These are phyloP conservation scores for Scaptomyza tumidula DNA, from an alignment of 2,888 invertebrate genomes.

Conservation along the genomic window DNA sequence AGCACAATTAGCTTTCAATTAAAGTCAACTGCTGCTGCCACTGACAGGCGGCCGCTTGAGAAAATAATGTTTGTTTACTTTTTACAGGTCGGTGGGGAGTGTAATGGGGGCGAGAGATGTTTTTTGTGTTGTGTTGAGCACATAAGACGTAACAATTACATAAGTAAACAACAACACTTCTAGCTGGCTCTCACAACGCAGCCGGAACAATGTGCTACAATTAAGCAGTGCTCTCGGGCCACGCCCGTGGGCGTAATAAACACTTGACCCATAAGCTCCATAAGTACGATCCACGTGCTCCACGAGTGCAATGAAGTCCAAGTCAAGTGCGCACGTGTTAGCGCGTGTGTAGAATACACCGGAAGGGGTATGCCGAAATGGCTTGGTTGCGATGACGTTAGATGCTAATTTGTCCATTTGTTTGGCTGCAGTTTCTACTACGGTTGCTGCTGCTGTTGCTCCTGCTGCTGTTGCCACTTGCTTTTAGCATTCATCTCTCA, in stretches of 20 bases:
- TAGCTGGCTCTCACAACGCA: slow-evolving; percentile 28
- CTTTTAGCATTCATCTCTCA: slow-evolving; percentile 51
- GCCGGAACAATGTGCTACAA: slow-evolving; percentile 75
- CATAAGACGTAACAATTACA: slow-evolving; percentile 74
- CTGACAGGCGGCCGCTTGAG: slow-evolving; percentile 5
- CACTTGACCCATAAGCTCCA: slow-evolving; percentile 78
- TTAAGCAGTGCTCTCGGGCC: slow-evolving; percentile 60
- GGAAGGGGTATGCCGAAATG: not conserved
- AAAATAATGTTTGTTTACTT: slow-evolving; percentile 28
- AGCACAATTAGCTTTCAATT: slow-evolving; percentile 60
- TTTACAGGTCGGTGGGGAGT: not conserved
- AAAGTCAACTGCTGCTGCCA: slow-evolving; percentile 27
- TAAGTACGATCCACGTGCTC: slow-evolving; percentile 68
- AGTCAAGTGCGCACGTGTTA: slow-evolving; percentile 74
- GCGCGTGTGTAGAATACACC: slow-evolving; percentile 26
- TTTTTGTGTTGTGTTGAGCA: slow-evolving; percentile 31
- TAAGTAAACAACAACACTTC: slow-evolving; percentile 77
- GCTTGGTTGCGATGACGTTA: slow-evolving; percentile 22
- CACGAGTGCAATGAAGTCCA: slow-evolving; percentile 77
- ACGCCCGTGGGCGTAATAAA: slow-evolving; percentile 76
- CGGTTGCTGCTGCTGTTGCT: not conserved
- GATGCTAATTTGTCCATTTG: slow-evolving; percentile 79
- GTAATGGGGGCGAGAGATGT: not conserved
- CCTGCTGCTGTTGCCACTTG: slow-evolving; percentile 43
- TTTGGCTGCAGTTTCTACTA: slow-evolving; percentile 38